phyloP scores from a whole-genome alignment of 2,888 invertebrate genomes.

The Monochamus alternatus region DNA sequence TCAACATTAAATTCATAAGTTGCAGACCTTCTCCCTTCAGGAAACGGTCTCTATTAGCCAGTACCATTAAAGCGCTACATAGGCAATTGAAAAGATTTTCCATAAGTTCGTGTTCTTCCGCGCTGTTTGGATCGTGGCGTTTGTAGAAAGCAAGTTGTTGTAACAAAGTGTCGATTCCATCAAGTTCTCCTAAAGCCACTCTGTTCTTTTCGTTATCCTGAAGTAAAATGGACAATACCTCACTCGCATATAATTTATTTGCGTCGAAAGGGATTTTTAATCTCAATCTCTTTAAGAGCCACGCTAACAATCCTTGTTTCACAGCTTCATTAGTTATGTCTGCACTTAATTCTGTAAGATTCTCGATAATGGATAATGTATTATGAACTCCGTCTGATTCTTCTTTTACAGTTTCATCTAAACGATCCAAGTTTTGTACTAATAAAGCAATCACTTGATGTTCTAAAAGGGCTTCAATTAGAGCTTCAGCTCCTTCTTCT shows the following conservation, averaged over 20 bases:
- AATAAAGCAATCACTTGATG: slow-evolving; percentile 89
- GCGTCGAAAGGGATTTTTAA: slow-evolving; percentile 92
- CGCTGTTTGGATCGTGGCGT: slow-evolving; percentile 90
- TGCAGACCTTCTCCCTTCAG: slow-evolving; percentile 97
- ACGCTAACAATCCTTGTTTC: slow-evolving; percentile 91
- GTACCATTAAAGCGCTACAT: slow-evolving; percentile 93
- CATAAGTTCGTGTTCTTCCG: slow-evolving; percentile 98
- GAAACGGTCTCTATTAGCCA: slow-evolving; percentile 92
- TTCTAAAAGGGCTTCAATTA: slow-evolving; percentile 90
- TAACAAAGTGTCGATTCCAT: slow-evolving; percentile 95
- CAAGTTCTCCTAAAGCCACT: slow-evolving; percentile 88
- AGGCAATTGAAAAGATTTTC: slow-evolving; percentile 97
- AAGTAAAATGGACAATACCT: slow-evolving; percentile 94
- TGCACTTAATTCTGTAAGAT: slow-evolving; percentile 91
- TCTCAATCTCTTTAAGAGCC: slow-evolving; percentile 93
- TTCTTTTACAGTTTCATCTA: slow-evolving; percentile 94
- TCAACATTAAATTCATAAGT: slow-evolving; percentile 98
- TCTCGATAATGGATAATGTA: slow-evolving; percentile 91
- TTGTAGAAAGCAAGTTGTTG: slow-evolving; percentile 97
- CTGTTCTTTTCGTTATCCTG: slow-evolving; percentile 92
- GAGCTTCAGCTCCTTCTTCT: slow-evolving; percentile 89
- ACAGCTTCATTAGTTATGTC: slow-evolving; percentile 89
- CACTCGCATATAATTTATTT: slow-evolving; percentile 96
- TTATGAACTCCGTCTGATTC: slow-evolving; percentile 98
- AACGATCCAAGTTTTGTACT: slow-evolving; percentile 92